A percentile compares a stretch with the other conserved stretches of the same genome.
phyloP scores from a whole-genome alignment of 1,140 invertebrate species.

The Galleria mellonella region DNA sequence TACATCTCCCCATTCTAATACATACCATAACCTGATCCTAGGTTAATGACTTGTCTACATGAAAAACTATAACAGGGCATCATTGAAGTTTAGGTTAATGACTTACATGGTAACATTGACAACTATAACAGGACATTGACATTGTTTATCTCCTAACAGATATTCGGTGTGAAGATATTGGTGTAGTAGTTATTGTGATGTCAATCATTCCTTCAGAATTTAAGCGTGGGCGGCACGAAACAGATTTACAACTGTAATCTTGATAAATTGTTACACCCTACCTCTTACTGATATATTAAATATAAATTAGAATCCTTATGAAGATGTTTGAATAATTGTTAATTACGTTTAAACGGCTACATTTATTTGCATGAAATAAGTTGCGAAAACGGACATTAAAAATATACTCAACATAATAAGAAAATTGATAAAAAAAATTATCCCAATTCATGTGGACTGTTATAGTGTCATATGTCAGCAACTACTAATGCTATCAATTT shows the following conservation, averaged over 20 bases:
- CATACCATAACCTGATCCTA: too few relatives aligned
- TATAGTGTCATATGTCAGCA: too few relatives aligned
- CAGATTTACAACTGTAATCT: neutral
- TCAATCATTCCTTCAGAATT: conserved; percentile 42
- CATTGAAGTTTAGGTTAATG: conserved; percentile 5
- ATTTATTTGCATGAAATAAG: too few relatives aligned
- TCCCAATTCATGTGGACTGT: too few relatives aligned
- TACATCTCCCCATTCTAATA: too few relatives aligned
- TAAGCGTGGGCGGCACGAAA: neutral
- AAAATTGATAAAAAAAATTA: too few relatives aligned
- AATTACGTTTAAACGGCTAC: too few relatives aligned
- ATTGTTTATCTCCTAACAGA: conserved; percentile 17
- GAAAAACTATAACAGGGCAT: neutral
- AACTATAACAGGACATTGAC: conserved; percentile 36
- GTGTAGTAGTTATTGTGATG: conserved; percentile 35
- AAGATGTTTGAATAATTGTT: too few relatives aligned
- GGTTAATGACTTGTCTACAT: neutral
- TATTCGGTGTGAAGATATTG: conserved; percentile 13
- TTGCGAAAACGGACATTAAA: too few relatives aligned
- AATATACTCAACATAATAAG: too few relatives aligned
- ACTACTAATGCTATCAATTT: too few relatives aligned
- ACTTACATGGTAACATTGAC: conserved; percentile 8
- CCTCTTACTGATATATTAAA: neutral
- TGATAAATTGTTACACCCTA: neutral
- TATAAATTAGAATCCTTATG: conserved; percentile 6